These are phyloP conservation scores for Gorsachius goisagi DNA, from an alignment of 2,113 vertebrate genomes.

Conservation along the genomic window DNA sequence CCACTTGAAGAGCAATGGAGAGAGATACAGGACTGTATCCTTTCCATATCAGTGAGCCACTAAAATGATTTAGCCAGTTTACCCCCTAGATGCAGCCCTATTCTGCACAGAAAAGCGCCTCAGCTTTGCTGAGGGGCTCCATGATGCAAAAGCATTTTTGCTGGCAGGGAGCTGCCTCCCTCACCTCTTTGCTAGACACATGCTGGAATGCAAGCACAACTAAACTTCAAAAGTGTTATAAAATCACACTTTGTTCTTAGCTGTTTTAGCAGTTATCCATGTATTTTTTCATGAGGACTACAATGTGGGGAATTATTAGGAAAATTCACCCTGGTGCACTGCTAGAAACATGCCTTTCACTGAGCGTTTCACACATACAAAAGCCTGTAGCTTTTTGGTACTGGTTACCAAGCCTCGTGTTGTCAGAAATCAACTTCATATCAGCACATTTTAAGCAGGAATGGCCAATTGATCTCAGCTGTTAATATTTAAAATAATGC, in stretches of 20 bases:
- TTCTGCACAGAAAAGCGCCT: background rate
- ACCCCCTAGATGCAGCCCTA: background rate
- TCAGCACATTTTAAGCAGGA: background rate
- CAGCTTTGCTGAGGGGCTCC: background rate
- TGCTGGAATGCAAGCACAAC: background rate
- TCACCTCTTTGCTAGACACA: background rate
- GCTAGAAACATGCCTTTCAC: background rate
- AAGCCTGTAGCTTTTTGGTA: background rate
- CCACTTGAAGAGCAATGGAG: background rate
- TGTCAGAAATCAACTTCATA: background rate
- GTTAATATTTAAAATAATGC: background rate
- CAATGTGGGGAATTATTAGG: background rate
- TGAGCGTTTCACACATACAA: background rate
- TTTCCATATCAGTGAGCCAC: background rate
- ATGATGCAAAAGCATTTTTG: background rate
- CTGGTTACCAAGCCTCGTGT: background rate
- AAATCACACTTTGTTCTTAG: background rate
- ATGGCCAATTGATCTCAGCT: accelerated
- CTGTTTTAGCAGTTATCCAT: background rate
- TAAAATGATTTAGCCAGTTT: background rate
- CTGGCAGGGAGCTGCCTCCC: background rate
- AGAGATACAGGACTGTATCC: background rate
- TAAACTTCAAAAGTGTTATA: background rate
- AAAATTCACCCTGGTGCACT: background rate
- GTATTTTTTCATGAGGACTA: background rate